These are phyloP conservation scores for Malurus cyaneus DNA, from an alignment of 2,113 vertebrate genomes.

Conservation along the genomic window DNA sequence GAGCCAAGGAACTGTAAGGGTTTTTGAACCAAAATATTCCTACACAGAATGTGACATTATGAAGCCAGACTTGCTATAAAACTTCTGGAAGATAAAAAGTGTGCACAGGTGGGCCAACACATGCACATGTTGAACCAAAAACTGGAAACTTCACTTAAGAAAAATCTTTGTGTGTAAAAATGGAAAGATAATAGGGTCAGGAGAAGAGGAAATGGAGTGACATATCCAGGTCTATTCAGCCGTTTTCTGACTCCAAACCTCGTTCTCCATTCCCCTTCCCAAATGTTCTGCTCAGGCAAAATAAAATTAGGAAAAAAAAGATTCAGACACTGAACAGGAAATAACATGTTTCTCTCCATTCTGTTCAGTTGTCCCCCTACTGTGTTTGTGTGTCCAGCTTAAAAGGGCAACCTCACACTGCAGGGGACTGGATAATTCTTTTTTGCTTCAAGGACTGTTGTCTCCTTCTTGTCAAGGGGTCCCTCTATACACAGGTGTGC, in stretches of 20 bases:
- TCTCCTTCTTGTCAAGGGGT: neutral
- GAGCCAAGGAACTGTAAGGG: neutral
- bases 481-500: neutral
- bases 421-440: neutral
- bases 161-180: neutral
- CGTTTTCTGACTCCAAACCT: neutral
- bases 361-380: fast-evolving
- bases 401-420: fast-evolving
- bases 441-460: neutral
- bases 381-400: fast-evolving
- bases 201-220: neutral
- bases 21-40: neutral
- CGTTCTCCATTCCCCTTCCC: neutral
- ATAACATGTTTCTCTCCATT: neutral
- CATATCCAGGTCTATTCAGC: neutral
- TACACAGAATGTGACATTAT: neutral
- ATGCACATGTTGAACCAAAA: neutral
- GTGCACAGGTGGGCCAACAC: neutral
- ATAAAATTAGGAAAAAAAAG: neutral
- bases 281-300: neutral
- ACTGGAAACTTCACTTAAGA: neutral
- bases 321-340: neutral
- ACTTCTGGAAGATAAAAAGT: neutral
- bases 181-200: neutral
- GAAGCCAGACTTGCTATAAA: neutral